These are phyloP conservation scores for Sminthurides bifidus DNA, from an alignment of 1,140 invertebrate species.

Conservation along the genomic window DNA sequence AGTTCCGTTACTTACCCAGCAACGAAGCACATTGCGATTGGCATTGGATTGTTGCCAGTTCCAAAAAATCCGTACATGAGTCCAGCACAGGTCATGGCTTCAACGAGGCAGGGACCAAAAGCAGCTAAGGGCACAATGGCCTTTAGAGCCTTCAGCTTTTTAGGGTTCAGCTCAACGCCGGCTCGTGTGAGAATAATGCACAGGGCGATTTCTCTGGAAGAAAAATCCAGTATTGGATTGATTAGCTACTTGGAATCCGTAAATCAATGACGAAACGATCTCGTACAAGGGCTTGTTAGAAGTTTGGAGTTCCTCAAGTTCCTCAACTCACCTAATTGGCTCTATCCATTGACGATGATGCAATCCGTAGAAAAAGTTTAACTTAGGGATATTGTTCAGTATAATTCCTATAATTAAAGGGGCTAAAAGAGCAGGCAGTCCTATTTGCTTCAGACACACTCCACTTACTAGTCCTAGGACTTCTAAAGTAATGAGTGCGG, in stretches of 20 bases:
- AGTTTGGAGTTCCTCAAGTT: background rate
- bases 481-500: conserved; percentile 16
- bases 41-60: background rate
- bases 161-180: conserved; percentile 23
- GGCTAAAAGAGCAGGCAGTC: conserved; percentile 15
- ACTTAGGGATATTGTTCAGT: conserved; percentile 9
- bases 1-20: conserved; percentile 16
- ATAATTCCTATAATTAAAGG: conserved; percentile 26
- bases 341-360: background rate
- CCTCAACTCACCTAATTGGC: conserved; percentile 6
- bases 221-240: background rate
- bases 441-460: conserved; percentile 12
- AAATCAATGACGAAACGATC: background rate
- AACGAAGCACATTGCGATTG: conserved; percentile 17
- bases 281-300: background rate
- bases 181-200: conserved; percentile 26
- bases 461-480: conserved; percentile 21
- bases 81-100: background rate
- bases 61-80: conserved; percentile 7
- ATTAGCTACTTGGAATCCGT: background rate
- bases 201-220: conserved; percentile 20
- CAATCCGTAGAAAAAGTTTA: background rate
- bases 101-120: conserved; percentile 23
- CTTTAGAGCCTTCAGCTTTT: conserved; percentile 23
- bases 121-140: conserved; percentile 22